phyloP scores from a whole-genome alignment of 2,797 vertebrate genomes.

The Semaprochilodus insignis region DNA sequence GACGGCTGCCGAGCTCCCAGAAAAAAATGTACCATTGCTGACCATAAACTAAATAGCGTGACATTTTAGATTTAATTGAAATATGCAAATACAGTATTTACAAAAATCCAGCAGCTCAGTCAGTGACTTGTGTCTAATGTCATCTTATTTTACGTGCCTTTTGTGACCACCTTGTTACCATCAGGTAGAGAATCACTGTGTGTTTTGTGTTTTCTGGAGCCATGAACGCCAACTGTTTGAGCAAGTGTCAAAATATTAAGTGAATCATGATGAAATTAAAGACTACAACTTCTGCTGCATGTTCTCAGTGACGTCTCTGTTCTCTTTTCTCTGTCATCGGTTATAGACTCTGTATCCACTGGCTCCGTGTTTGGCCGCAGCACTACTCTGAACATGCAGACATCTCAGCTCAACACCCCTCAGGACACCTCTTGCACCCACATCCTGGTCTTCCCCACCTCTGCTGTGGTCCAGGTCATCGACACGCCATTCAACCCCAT shows the following conservation, averaged over 20 bases:
- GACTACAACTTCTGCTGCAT: not conserved
- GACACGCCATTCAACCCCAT: conserved; percentile 94
- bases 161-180: no score
- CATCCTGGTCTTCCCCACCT: conserved; percentile 97
- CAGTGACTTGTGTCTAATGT: no score
- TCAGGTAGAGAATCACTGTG: no score
- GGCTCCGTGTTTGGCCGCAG: conserved; percentile 98
- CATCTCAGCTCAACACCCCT: conserved; percentile 95
- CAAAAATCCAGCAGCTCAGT: no score
- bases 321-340: not conserved
- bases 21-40: no score
- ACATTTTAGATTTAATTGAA: no score
- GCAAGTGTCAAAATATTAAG: not conserved
- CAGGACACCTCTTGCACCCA: conserved; percentile 99
- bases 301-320: not conserved
- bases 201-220: no score
- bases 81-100: no score
- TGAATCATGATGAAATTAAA: not conserved
- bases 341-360: conserved; percentile 93
- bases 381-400: conserved; percentile 98
- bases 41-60: no score
- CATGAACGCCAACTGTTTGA: not conserved
- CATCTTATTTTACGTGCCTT: no score
- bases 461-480: conserved; percentile 93
- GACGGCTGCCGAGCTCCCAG: no score